Evolutionary conservation across 2,113 vertebrate species (phyloP), one percentile per base, ranked within the genome.

Genomic region (Aptenodytes forsteri): DNA sequence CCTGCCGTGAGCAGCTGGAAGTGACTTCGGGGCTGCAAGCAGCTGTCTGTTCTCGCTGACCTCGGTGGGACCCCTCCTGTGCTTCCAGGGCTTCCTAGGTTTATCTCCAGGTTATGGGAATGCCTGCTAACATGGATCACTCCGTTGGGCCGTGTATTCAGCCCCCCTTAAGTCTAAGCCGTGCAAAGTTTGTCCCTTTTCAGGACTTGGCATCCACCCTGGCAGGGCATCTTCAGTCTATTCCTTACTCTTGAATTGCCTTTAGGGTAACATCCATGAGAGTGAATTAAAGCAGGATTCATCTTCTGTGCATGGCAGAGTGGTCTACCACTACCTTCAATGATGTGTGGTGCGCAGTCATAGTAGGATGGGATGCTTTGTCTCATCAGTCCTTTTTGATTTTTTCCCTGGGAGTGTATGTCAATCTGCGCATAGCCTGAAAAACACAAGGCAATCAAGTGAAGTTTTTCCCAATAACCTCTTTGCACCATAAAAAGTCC

Each of bases 351-450:
- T 56, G 58, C 85, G 47, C 54, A 42, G 27, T 3, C 27, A 4
- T 7, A 29, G 52, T 7, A 65, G 73, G 55, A 20, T n/a, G n/a
- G 46, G 52, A 23, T 55, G 25, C 42, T 89, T 87, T 71, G 34
- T 50, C 55, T 66, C 0, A 0, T 61, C 19, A 9, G 19, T 42
- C 9, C 17, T 46, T 44, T 29, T 21, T 13, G 25, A 10, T 15
- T 29, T 34, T 34, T 21, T 22, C 55, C 30, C 12, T 81, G 47
- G 16, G 8, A 56, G 12, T 7, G 9, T 36, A 19, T 3, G 4
- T 67, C 32, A 75, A 11, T n/a, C 20, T 29, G 13, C 23, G 9
- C 3, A 2, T 6, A 42, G 38, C 25, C 38, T 83, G 32, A 49
- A 67, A 65, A 84, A 7, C 16, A 59, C 22, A 73, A 67, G 9